phyloP scores from a whole-genome alignment of 2,113 vertebrate species.

The Ivindomyrus marchei region DNA sequence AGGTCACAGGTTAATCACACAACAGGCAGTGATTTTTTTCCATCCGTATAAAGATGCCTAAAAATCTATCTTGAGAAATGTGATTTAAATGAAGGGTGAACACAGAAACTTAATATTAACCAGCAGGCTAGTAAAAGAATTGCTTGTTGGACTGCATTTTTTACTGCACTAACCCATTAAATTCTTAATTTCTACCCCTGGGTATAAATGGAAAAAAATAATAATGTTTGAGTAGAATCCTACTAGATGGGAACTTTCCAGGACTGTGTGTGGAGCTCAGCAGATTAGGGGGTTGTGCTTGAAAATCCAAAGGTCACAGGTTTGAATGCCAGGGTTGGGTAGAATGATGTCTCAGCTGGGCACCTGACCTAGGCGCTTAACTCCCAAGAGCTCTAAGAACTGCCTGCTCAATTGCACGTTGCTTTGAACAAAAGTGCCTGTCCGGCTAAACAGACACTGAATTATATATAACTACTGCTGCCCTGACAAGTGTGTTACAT shows the following conservation, averaged over 20 bases:
- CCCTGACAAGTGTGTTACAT: not conserved
- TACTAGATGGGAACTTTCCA: not conserved
- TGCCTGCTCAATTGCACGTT: not conserved
- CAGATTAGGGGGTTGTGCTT: not conserved
- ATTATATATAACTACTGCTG: not conserved
- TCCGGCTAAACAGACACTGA: not conserved
- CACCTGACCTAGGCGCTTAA: not conserved
- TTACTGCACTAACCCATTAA: not conserved
- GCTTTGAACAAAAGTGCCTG: not conserved
- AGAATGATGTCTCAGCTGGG: not conserved
- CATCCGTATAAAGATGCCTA: not conserved
- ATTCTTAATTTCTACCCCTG: not conserved
- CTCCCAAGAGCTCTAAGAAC: not conserved
- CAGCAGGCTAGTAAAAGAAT: not conserved
- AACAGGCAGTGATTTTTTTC: not conserved
- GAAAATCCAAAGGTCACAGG: not conserved
- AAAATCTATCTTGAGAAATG: not conserved
- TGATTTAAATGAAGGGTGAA: not conserved
- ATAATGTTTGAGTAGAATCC: not conserved
- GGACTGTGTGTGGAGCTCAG: not conserved
- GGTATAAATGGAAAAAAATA: not conserved
- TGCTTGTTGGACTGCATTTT: not conserved
- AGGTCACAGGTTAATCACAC: not conserved
- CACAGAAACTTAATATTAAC: not conserved
- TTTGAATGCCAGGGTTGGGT: not conserved